Base-by-base conservation (phyloP, 2,797 vertebrate genomes). In the Rhynchotus rufescens region DNA sequence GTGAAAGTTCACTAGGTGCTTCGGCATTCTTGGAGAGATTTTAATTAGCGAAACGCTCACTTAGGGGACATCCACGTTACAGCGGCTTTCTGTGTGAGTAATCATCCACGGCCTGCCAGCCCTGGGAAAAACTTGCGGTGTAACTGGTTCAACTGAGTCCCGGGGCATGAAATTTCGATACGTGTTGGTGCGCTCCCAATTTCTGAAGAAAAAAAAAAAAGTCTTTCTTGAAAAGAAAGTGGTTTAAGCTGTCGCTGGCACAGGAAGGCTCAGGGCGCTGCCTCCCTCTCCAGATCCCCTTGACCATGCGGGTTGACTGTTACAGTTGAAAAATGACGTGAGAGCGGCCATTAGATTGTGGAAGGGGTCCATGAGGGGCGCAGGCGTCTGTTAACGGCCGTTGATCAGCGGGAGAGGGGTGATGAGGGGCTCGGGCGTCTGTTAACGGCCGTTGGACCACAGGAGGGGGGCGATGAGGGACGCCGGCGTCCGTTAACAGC, bases 41-140 rank as follows among this genome's bases (percentile, higher is more conserved):
- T 83, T 60, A 0, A 0, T n/a, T 44, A 68, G 19, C 26, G n/a
- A 80, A 88, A 16, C 3, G 15, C 65, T 92, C 4, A 3, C 85
- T 88, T 88, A 32, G 51, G 66, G 25, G 42, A 92, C 56, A 85
- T 71, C 76, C 54, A 12, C 72, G 21, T 86, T 86, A 91, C 10
- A 82, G 88, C 40, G 86, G 90, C 84, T 92, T 90, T 87, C 90
- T 80, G 75, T 84, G 74, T 93, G 91, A 95, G 71, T 95, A 88
- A 94, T 67, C 51, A 22, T 30, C 40, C 54, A 42, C 69, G 38
- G 79, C 9, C 64, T 32, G 0, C 1, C n/a, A 84, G 42, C 22
- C 90, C 68, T 75, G 65, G 34, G 59, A 90, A 86, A 84, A 87
- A 12, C 56, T 83, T 90, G 94, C 49, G 73, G 91, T 80, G 1